Percentiles rank a stretch among this genome's conserved stretches.
Evolutionary conservation across 2,797 vertebrate genomes (phyloP).

Genomic region (Acestrorhynchus altus): DNA sequence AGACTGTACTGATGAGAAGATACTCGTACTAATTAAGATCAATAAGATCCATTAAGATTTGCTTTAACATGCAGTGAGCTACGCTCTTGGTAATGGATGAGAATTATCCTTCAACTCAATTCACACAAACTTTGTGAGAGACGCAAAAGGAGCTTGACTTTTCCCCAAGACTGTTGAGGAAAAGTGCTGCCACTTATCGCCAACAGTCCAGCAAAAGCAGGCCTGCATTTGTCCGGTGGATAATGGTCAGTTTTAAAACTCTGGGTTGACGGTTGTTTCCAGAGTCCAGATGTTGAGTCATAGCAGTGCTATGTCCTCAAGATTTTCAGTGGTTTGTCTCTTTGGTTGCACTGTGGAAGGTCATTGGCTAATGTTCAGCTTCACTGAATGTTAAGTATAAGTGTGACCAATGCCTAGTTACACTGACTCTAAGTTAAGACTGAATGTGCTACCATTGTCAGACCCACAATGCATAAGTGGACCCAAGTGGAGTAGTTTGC

Average conservation of each 20-base stretch:
- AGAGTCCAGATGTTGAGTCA: too few relatives aligned
- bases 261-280: too few relatives aligned
- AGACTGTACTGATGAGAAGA: constrained; percentile 7
- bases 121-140: not conserved
- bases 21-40: constrained; percentile 33
- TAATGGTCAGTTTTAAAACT: not conserved
- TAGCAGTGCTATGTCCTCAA: too few relatives aligned
- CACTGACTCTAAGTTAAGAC: too few relatives aligned
- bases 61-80: not conserved
- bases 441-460: too few relatives aligned
- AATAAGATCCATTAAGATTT: constrained; percentile 29
- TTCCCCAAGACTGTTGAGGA: not conserved
- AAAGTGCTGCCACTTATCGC: not conserved
- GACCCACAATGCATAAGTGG: too few relatives aligned
- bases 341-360: too few relatives aligned
- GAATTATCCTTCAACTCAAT: not conserved
- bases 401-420: too few relatives aligned
- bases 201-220: not conserved
- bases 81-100: not conserved
- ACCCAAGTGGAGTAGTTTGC: too few relatives aligned
- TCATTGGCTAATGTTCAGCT: too few relatives aligned
- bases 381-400: too few relatives aligned
- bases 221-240: not conserved
- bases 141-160: not conserved
- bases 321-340: too few relatives aligned